Percentiles rank a stretch among this genome's conserved stretches.
Conservation (phyloP, 2,113 vertebrate genomes). For the Hydropotes inermis region DNA sequence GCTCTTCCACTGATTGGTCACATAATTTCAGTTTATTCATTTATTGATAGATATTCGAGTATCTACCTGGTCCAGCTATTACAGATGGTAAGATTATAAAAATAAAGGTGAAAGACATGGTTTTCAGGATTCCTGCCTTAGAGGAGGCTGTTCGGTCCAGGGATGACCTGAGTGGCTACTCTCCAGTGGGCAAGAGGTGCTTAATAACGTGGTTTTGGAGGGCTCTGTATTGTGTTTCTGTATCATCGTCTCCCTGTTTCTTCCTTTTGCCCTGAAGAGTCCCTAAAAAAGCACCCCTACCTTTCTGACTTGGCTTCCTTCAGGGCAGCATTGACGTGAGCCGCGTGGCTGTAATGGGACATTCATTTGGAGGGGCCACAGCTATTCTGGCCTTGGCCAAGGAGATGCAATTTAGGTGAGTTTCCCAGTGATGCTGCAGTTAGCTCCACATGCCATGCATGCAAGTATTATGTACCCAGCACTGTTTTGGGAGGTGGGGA, state of each 20-base stretch:
- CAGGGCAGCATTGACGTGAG: conserved; percentile 78
- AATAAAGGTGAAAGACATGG: neutral
- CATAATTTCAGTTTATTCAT: neutral
- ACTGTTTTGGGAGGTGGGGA: neutral
- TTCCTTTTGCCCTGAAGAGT: neutral
- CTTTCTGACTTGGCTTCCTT: neutral
- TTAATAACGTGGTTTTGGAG: too few species aligned
- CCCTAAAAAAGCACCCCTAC: rapidly evolving
- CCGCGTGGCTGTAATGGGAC: conserved; percentile 81
- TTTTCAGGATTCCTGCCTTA: neutral
- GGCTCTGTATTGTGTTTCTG: neutral
- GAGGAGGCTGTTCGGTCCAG: neutral
- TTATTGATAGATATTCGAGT: neutral
- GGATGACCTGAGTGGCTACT: neutral
- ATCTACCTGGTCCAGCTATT: neutral
- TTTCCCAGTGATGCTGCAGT: neutral
- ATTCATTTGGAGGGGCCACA: conserved; percentile 84
- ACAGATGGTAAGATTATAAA: neutral
- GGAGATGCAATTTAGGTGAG: conserved; percentile 81
- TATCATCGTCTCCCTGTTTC: neutral
- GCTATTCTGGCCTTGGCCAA: conserved; percentile 80
- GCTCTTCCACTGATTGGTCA: neutral
- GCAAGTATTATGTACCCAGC: neutral
- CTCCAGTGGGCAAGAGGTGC: neutral
- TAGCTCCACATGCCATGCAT: neutral